Evolutionary conservation across 2,797 vertebrate genomes (phyloP), one percentile per base, ranked within the genome.

Genomic region (Staurois parvus): DNA sequence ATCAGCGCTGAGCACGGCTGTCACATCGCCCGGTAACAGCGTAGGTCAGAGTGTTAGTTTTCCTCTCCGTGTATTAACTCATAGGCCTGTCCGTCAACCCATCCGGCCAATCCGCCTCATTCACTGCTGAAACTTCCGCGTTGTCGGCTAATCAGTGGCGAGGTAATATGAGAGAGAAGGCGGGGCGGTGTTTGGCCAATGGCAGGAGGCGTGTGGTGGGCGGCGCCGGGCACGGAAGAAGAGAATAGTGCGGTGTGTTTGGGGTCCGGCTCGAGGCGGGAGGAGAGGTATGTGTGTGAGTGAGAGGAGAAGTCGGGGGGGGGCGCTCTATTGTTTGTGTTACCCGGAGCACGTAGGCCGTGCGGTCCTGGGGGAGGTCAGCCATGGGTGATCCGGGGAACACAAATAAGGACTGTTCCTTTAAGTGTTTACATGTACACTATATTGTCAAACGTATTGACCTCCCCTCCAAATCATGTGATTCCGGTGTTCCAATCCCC

Each of bases 281-380:
- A n/a, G 76, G 64, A 52, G 64, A 79, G 77, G 77, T 79, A 69
- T 2, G 64, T 37, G 62, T 17, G 42, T 13, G 11, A 10, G 3
- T 13, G 12, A 9, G 12, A 6, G 37, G 37, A 10, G 37, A 10
- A 9, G 0, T 37, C 9, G 32, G 32, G 4, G 32, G 32, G 32
- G 32, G 32, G 32, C 32, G 6, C 37, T 10, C 37, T 6, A 10
- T 9, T 45, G 42, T 45, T 1, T 45, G 12, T 45, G 12, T 45
- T 45, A 45, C 13, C 8, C 1, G 40, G 11, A 12, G 9, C 42
- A 45, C 42, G 42, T 45, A 3, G 42, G 42, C 42, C 13, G 42
- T 0, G 11, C 42, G 3, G 42, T 4, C 13, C 4, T 52, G 15
- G 1, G 13, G 48, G 17, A 52, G 48, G 48, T 52, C 48, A 52